Percentiles rank a stretch among this genome's conserved stretches.
Evolutionary conservation across 2,113 vertebrate species (phyloP).

Genomic region (Sylvilagus bachmani): DNA sequence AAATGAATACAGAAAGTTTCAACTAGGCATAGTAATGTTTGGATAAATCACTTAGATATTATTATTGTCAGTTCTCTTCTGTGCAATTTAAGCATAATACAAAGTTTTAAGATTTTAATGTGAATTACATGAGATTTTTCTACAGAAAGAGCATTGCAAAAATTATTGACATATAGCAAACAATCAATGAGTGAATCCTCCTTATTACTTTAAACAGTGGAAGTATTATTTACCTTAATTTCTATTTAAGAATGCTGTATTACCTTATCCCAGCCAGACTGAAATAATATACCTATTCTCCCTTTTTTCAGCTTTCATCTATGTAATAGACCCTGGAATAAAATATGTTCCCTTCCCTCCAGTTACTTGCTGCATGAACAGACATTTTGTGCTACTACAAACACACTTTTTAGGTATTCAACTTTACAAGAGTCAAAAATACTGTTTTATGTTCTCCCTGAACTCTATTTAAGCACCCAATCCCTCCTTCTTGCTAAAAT

Average conservation of each 20-base stretch:
- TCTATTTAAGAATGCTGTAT: not conserved
- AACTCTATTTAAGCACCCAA: not conserved
- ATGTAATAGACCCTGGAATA: not conserved
- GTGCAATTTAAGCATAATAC: not conserved
- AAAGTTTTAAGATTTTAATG: not conserved
- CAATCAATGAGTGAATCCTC: not conserved
- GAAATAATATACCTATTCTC: conserved; percentile 22
- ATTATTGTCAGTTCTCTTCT: not conserved
- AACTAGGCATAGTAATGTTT: not conserved
- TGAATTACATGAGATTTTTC: not conserved
- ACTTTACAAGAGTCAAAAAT: not conserved
- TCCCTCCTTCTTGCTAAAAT: not conserved
- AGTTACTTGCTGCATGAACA: not conserved
- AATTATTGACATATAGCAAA: not conserved
- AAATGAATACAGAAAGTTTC: not conserved
- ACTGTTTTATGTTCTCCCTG: not conserved
- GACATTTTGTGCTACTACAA: not conserved
- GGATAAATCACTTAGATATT: not conserved
- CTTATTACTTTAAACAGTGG: not conserved
- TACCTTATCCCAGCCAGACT: not conserved
- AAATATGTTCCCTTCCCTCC: not conserved
- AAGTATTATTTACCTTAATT: not conserved
- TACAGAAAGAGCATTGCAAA: not conserved
- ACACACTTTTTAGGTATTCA: not conserved
- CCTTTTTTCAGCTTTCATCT: not conserved